phyloP scores from a whole-genome alignment of 2,797 vertebrate species.

The Chaetophractus vellerosus region DNA sequence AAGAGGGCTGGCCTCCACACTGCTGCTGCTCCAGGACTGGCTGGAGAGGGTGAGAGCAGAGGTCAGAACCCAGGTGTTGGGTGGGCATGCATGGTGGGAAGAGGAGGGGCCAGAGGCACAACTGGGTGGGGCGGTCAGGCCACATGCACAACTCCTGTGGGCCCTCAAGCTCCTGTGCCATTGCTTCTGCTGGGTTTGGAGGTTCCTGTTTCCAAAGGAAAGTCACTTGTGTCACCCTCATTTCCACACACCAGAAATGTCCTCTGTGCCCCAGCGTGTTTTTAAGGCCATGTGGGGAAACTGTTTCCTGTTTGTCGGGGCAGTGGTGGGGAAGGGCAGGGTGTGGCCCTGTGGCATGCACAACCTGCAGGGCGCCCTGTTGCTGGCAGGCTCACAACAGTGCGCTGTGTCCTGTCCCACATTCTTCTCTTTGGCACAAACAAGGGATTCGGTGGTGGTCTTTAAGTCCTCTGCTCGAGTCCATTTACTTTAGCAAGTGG shows the following conservation, averaged over 20 bases:
- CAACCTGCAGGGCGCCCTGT: no score
- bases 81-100: no score
- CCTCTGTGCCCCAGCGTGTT: no score
- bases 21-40: background rate
- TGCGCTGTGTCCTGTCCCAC: no score
- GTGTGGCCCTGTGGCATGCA: no score
- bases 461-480: background rate
- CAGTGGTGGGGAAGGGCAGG: no score
- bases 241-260: background rate
- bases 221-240: background rate
- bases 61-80: no score
- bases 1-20: background rate
- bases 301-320: background rate
- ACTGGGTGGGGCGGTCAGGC: no score
- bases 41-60: background rate
- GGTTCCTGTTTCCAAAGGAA: background rate
- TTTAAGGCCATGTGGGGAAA: background rate
- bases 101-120: no score
- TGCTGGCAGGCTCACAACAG: no score
- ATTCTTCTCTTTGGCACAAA: background rate
- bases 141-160: no score
- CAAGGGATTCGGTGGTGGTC: background rate
- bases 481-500: background rate
- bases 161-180: no score
- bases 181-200: background rate